Percentiles rank a stretch among this genome's conserved stretches.
These are phyloP conservation scores for Hephaestus fuliginosus DNA, from an alignment of 2,797 vertebrate species.

Conservation along the genomic window DNA sequence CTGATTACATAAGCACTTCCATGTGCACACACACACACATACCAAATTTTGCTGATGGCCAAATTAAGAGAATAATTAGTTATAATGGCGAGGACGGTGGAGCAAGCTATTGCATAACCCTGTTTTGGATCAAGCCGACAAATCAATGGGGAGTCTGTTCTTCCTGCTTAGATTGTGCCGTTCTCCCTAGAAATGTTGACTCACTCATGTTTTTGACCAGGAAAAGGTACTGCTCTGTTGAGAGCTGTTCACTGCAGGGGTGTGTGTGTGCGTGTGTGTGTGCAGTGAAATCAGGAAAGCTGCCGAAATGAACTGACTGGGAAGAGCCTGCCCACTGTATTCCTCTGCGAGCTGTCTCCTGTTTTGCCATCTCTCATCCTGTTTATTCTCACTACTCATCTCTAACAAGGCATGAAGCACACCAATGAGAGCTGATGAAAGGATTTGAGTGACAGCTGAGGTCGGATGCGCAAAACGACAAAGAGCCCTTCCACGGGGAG, in stretches of 20 bases:
- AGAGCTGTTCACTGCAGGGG: conserved; percentile 25
- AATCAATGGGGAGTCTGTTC: conserved; percentile 75
- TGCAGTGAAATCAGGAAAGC: conserved; percentile 10
- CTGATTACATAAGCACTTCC: conserved; percentile 64
- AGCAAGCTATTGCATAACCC: conserved; percentile 67
- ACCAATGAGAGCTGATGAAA: conserved; percentile 40
- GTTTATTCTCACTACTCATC: conserved; percentile 47
- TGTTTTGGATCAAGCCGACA: conserved; percentile 56
- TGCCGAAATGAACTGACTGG: conserved; percentile 29
- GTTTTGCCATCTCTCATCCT: conserved; percentile 39
- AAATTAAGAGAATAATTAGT: conserved; percentile 77
- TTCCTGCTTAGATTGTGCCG: conserved; percentile 35
- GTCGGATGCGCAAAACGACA: conserved; percentile 13
- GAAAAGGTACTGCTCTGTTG: conserved; percentile 26
- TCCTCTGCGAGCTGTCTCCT: conserved; percentile 35
- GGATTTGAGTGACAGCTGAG: conserved; percentile 59
- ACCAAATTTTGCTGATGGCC: conserved; percentile 63
- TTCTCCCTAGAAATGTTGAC: conserved; percentile 47
- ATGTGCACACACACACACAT: conserved; percentile 36
- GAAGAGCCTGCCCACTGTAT: conserved; percentile 10
- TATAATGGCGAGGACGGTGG: conserved; percentile 52
- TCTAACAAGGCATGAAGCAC: conserved; percentile 49
- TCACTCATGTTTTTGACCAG: conserved; percentile 47
- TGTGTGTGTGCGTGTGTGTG: not conserved
- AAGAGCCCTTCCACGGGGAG: conserved; percentile 20